Evolutionary conservation across 1,140 invertebrate genomes (phyloP).

Genomic region (Diuraphis noxia): DNA sequence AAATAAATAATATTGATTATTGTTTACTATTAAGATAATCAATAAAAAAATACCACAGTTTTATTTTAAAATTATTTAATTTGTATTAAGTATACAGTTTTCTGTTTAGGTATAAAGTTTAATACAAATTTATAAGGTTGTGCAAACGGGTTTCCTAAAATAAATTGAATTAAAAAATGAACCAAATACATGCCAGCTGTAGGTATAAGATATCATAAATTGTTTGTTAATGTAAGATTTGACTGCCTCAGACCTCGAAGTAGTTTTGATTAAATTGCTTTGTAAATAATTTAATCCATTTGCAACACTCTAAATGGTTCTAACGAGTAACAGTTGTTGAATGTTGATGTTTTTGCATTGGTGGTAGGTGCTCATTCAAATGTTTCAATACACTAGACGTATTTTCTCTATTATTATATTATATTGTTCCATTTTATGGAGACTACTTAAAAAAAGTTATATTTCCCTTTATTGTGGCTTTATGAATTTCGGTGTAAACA

Average conservation of each 20-base stretch:
- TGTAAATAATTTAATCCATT: constrained; percentile 11
- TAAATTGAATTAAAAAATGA: not conserved
- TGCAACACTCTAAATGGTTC: not conserved
- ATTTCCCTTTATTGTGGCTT: not conserved
- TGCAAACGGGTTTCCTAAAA: not conserved
- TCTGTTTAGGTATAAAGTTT: not conserved
- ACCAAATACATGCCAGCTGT: not conserved
- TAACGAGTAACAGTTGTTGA: not conserved
- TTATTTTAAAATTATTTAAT: not conserved
- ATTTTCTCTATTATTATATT: not conserved
- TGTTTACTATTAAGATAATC: not conserved
- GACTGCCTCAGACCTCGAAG: not conserved
- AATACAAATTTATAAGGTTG: not conserved
- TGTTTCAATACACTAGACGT: not conserved
- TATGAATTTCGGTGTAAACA: not conserved
- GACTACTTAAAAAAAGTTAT: not conserved
- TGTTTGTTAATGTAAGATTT: not conserved
- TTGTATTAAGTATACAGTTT: not conserved
- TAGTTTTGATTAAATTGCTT: not conserved
- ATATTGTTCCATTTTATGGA: not conserved
- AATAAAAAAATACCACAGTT: not conserved
- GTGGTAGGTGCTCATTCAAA: not conserved
- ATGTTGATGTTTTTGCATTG: not conserved
- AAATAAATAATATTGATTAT: not conserved
- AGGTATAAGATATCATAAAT: not conserved